phyloP scores from a whole-genome alignment of 2,888 invertebrate genomes.

The Mylabris sibirica region DNA sequence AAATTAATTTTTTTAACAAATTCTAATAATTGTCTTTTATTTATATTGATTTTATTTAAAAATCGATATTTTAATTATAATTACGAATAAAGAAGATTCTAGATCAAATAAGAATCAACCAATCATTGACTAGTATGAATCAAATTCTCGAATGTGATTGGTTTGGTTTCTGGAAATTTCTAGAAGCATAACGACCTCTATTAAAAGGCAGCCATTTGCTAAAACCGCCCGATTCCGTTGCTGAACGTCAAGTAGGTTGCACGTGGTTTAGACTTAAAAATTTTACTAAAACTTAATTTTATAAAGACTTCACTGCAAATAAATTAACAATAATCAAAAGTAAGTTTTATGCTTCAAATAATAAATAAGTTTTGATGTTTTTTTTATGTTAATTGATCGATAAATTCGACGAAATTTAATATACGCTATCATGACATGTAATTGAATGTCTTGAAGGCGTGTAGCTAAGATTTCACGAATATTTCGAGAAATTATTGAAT shows the following conservation, averaged over 20 bases:
- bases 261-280: conserved; percentile 39
- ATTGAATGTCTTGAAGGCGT: neutral
- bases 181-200: conserved; percentile 52
- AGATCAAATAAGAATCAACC: conserved; percentile 30
- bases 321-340: conserved; percentile 44
- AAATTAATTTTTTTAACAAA: neutral
- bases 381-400: conserved; percentile 17
- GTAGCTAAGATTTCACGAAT: neutral
- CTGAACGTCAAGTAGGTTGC: conserved; percentile 44
- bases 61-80: conserved; percentile 9
- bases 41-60: neutral
- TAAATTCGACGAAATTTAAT: conserved; percentile 21
- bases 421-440: neutral
- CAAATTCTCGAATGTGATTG: conserved; percentile 45
- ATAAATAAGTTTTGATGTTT: conserved; percentile 4
- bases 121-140: conserved; percentile 32
- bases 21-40: neutral
- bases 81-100: conserved; percentile 16
- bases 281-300: neutral
- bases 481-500: neutral
- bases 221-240: conserved; percentile 50
- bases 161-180: conserved; percentile 52
- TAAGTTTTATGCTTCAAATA: conserved; percentile 32
- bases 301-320: conserved; percentile 54
- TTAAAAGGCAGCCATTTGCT: conserved; percentile 55